Base-by-base conservation (phyloP, 2,113 vertebrate species). In the Alaudala cheleensis region DNA sequence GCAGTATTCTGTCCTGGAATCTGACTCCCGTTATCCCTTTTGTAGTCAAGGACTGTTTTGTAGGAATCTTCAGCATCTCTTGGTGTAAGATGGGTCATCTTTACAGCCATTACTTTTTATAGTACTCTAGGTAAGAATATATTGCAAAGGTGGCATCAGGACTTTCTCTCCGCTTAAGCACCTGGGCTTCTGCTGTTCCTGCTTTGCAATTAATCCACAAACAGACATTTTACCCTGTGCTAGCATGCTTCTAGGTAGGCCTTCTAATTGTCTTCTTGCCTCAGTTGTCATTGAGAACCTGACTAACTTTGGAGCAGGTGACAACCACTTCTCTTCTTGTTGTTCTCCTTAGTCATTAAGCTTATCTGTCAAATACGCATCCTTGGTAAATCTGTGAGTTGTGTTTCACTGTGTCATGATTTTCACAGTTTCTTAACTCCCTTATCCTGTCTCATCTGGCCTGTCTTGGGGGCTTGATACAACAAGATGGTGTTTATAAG, bases 401-500 rank as follows among this genome's bases (percentile, higher is more conserved):
- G 81, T 88, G 74, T 97, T 95, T 96, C 92, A 62, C 95, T 94
- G 26, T 78, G 69, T 95, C 73, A 11, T 92, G 94, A 50, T 93
- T 96, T 97, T 96, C 80, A 19, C 90, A 90, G 95, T 88, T 96
- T 96, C 93, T 97, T 96, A 94, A 95, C 94, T 94, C 94, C 91
- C 87, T 97, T 90, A 83, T 88, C 53, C 96, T 97, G 90, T 98
- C 95, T 80, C 95, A 97, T 96, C 97, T 96, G 96, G 97, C 97
- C 96, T 98, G 94, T 97, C 96, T 91, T 23, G 95, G 97, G 97
- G 96, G 93, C 97, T 97, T 96, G 87, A 96, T 97, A 92, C 95
- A 97, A 93, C 97, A 96, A 96, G 97, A 95, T 97, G 89, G 96
- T 97, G 78, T 98, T 97, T 98, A 78, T 98, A 96, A 98, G 91